phyloP scores from a whole-genome alignment of 2,888 invertebrate genomes.

The Drosophila prostipennis region DNA sequence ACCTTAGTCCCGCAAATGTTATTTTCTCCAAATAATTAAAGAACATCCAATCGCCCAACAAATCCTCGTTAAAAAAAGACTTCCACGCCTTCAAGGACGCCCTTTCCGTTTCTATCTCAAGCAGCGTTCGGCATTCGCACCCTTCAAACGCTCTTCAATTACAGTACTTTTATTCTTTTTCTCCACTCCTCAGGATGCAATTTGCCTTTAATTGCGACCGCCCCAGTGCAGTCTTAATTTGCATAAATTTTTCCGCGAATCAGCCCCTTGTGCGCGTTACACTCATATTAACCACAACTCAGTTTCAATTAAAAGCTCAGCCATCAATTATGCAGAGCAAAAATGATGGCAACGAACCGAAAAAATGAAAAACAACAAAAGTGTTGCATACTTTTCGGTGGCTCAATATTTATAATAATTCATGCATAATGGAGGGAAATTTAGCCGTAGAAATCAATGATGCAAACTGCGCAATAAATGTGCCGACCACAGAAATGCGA shows the following conservation, averaged over 20 bases:
- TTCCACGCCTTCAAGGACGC: conserved; percentile 29
- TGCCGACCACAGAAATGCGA: conserved; percentile 14
- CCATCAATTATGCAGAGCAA: conserved; percentile 53
- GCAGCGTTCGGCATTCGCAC: conserved; percentile 32
- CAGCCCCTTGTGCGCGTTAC: conserved; percentile 19
- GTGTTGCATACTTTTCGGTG: conserved; percentile 15
- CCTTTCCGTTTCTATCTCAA: conserved; percentile 18
- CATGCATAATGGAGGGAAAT: conserved; percentile 11
- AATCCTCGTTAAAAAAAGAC: conserved; percentile 3
- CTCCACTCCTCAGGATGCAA: conserved; percentile 23
- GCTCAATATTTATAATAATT: conserved; percentile 23
- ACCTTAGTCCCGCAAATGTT: background rate
- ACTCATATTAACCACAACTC: conserved; percentile 41
- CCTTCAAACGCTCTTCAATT: conserved; percentile 45
- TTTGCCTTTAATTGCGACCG: conserved; percentile 39
- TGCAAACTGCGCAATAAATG: conserved; percentile 17
- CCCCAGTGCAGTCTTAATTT: conserved; percentile 44
- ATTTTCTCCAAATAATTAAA: conserved; percentile 19
- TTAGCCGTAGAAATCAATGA: conserved; percentile 43
- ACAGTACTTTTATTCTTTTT: conserved; percentile 32
- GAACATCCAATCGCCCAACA: background rate
- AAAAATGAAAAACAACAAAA: conserved; percentile 9
- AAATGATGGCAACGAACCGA: conserved; percentile 16
- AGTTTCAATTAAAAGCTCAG: conserved; percentile 68
- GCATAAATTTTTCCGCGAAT: conserved; percentile 35